phyloP scores from a whole-genome alignment of 2,797 vertebrate genomes.

The Siniperca obscura region DNA sequence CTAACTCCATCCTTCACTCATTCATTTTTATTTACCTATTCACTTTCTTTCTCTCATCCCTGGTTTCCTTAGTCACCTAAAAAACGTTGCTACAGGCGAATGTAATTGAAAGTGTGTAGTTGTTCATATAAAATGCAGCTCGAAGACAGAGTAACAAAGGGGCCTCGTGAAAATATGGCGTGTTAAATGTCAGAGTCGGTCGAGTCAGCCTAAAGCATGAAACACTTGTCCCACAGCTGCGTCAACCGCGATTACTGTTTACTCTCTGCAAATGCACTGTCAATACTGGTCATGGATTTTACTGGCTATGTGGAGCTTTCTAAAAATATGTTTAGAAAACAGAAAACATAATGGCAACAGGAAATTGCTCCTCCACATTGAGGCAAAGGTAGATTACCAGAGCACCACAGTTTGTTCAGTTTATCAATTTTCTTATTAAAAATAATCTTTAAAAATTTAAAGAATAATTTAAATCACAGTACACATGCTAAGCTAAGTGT shows the following conservation, averaged over 20 bases:
- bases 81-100: constrained; percentile 27
- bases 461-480: neutral
- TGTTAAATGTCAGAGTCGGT: constrained; percentile 5
- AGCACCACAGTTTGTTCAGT: neutral
- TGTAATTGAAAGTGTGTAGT: constrained; percentile 36
- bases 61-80: constrained; percentile 15
- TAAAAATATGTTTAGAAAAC: constrained; percentile 23
- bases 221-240: constrained; percentile 23
- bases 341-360: constrained; percentile 17
- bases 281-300: constrained; percentile 24
- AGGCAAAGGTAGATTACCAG: neutral
- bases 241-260: constrained; percentile 27
- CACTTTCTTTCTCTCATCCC: neutral
- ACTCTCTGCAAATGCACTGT: constrained; percentile 18
- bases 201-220: constrained; percentile 30
- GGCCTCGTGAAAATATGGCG: constrained; percentile 34
- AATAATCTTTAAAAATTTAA: neutral
- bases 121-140: constrained; percentile 39
- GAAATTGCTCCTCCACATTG: constrained; percentile 15
- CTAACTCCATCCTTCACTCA: neutral
- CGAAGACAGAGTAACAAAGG: constrained; percentile 29
- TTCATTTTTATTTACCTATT: constrained; percentile 22
- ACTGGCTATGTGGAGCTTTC: neutral
- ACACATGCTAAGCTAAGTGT: neutral
- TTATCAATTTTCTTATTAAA: neutral